Evolutionary conservation across 1,140 invertebrate species (phyloP), one percentile per base, ranked within the genome.

Genomic region (Samia ricini): DNA sequence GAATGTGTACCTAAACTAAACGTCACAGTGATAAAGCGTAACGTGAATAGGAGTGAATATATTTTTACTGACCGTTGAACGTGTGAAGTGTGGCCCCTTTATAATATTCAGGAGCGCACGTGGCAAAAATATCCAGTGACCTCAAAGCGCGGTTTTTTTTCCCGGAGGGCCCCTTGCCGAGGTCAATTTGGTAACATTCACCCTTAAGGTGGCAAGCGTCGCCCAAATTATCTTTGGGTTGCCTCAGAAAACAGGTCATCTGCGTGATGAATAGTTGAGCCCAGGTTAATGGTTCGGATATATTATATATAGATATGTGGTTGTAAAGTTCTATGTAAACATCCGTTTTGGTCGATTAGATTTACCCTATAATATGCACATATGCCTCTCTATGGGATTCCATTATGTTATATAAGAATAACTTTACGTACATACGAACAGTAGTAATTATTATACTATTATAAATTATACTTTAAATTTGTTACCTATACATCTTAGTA

Each of bases 41-140:
- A 63, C 62, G 54, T 57, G 63, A 63, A 69, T 42, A 42, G 33
- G 69, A 66, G 60, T 65, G 60, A 76, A 71, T 66, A n/a, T n/a
- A 71, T 77, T 80, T 77, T 68, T 68, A 70, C 66, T 76, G 64
- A 63, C 74, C 63, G 54, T 66, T 19, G 66, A 67, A 74, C 69
- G 76, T 76, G 76, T 77, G 78, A 81, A 79, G 63, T 69, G 67
- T 69, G 66, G 61, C 57, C 57, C 74, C 74, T 63, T 74, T 79
- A 72, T 78, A 79, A 80, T 85, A 83, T 81, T 77, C 74, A 81
- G 68, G 67, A 72, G 64, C 66, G 68, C 66, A 69, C 60, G 65
- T 64, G 68, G 58, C 67, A 24, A 76, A 74, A 81, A 81, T 81
- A 69, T 71, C 72, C 73, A 66, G 54, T 74, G 76, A 82, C 77